phyloP scores from a whole-genome alignment of 2,888 invertebrate genomes.

The Dromius quadrimaculatus region DNA sequence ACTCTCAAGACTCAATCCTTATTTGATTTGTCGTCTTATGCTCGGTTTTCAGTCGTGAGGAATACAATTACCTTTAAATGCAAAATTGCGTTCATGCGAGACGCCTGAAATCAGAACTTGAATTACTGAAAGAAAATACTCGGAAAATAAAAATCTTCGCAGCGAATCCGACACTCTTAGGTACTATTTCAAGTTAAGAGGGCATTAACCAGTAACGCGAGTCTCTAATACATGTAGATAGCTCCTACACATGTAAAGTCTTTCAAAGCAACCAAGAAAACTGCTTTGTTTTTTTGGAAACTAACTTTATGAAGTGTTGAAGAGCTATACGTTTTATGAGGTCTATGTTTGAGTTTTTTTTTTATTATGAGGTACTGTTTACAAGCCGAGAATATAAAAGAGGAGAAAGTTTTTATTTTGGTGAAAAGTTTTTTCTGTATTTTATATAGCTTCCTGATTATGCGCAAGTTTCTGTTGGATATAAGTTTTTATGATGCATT shows the following conservation, averaged over 20 bases:
- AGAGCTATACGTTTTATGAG: conserved; percentile 40
- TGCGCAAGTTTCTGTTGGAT: conserved; percentile 18
- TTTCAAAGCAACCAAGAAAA: background rate
- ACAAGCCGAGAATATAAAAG: conserved; percentile 49
- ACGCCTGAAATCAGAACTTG: background rate
- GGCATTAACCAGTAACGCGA: background rate
- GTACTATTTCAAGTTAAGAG: conserved; percentile 27
- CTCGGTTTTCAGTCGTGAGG: no score
- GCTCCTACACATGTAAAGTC: background rate
- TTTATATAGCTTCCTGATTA: conserved; percentile 35
- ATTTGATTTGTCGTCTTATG: no score
- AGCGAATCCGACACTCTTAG: background rate
- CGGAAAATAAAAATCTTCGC: background rate
- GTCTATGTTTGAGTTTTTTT: conserved; percentile 50
- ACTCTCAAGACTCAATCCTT: no score
- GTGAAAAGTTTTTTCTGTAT: conserved; percentile 33
- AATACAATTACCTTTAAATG: conserved; percentile 11
- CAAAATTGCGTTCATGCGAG: background rate
- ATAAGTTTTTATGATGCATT: conserved; percentile 27
- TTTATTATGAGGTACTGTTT: conserved; percentile 51
- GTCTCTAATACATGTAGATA: conserved; percentile 13
- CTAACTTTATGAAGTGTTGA: conserved; percentile 7
- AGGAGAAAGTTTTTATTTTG: conserved; percentile 17
- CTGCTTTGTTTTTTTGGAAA: background rate
- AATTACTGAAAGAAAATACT: conserved; percentile 5